Conservation (phyloP, 2,113 vertebrate genomes). For the Oplegnathus fasciatus region DNA sequence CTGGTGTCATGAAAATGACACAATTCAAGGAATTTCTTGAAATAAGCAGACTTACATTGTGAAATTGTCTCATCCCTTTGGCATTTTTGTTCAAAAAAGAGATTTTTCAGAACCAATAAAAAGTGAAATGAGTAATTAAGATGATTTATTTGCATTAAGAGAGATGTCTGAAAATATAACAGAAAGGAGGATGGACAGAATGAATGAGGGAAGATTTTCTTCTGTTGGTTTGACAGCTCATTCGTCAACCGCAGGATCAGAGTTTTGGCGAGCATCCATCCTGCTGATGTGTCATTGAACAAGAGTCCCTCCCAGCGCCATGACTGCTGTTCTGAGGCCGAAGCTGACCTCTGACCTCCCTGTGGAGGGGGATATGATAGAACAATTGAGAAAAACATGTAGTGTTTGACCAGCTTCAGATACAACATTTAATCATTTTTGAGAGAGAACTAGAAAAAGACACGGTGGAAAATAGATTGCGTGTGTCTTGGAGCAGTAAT, state of each 20-base stretch:
- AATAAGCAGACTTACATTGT: background rate
- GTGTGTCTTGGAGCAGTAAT: background rate
- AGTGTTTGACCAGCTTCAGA: background rate
- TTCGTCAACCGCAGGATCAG: background rate
- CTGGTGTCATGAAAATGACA: background rate
- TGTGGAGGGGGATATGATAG: background rate
- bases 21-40: background rate
- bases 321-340: background rate
- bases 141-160: background rate
- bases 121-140: background rate
- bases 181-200: background rate
- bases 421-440: background rate
- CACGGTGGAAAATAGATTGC: background rate
- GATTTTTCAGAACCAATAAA: background rate
- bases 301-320: background rate
- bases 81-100: background rate
- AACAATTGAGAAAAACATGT: background rate
- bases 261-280: background rate
- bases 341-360: slow-evolving; percentile 23
- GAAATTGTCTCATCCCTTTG: background rate
- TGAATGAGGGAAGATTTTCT: background rate
- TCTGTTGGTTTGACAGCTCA: background rate
- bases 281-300: background rate
- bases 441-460: background rate
- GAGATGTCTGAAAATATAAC: background rate